Conservation (phyloP, 35 echinoderm and acorn worm genomes). For the Apostichopus japonicus region DNA sequence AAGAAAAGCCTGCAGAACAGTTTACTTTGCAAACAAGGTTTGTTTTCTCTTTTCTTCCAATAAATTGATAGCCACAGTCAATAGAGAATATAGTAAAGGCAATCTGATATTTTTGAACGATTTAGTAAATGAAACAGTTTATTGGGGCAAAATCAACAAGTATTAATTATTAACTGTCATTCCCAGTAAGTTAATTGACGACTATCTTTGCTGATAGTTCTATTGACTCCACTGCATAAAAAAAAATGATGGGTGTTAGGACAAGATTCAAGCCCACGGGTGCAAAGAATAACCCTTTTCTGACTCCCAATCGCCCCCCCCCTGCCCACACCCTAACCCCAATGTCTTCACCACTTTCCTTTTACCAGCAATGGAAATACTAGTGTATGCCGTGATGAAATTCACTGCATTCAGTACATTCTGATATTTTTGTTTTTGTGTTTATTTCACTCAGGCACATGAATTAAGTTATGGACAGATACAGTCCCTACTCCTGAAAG, state of each 20-base stretch:
- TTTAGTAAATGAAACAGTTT: too few species aligned
- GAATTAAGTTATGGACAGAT: constrained; percentile 73
- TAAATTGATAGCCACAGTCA: too few species aligned
- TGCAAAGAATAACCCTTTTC: not conserved
- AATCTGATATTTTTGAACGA: not conserved
- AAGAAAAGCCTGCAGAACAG: constrained; percentile 72
- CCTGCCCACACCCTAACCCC: not conserved
- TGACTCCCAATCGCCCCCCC: not conserved
- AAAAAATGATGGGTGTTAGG: not conserved
- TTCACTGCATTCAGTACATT: too few species aligned
- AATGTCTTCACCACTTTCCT: not conserved
- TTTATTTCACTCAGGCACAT: constrained; percentile 70
- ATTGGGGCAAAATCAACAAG: too few species aligned
- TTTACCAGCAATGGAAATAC: too few species aligned
- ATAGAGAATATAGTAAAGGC: not conserved
- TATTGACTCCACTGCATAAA: not conserved
- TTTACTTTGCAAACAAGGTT: constrained; percentile 99
- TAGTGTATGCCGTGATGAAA: not conserved
- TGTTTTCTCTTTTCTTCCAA: not conserved
- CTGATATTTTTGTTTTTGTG: too few species aligned
- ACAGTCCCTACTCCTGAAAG: constrained; percentile 86
- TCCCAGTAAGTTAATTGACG: too few species aligned
- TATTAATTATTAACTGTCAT: too few species aligned
- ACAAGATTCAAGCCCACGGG: too few species aligned
- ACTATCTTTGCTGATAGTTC: too few species aligned